Conservation (phyloP, 2,888 invertebrate species). For the Brachypalpus laphriformis region DNA sequence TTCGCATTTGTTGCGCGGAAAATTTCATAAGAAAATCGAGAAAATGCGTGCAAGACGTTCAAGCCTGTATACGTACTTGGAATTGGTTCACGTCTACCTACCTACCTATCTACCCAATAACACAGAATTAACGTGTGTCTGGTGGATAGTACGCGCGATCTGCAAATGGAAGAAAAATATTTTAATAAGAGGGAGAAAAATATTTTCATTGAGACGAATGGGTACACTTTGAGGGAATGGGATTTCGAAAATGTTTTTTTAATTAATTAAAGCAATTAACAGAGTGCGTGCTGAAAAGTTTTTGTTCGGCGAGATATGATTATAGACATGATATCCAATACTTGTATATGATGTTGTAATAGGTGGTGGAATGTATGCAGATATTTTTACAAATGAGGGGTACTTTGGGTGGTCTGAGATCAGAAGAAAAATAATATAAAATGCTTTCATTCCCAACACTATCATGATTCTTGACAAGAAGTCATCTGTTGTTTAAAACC, state of each 20-base stretch:
- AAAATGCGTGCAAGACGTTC: slow-evolving; percentile 44
- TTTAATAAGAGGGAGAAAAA: slow-evolving; percentile 13
- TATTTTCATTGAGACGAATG: background rate
- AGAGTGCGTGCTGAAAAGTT: slow-evolving; percentile 9
- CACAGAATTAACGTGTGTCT: slow-evolving; percentile 7
- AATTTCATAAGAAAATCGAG: slow-evolving; percentile 41
- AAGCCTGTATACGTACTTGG: slow-evolving; percentile 10
- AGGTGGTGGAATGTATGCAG: slow-evolving; percentile 4
- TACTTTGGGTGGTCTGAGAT: slow-evolving; percentile 17
- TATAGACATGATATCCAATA: background rate
- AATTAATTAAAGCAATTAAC: slow-evolving; percentile 56
- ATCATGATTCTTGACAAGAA: too few relatives aligned
- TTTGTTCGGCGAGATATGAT: background rate
- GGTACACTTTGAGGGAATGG: slow-evolving; percentile 26
- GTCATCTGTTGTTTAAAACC: too few relatives aligned
- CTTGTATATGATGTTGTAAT: slow-evolving; percentile 31
- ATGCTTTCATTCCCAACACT: too few relatives aligned
- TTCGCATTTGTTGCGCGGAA: slow-evolving; percentile 28
- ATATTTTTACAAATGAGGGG: background rate
- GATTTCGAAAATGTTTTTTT: slow-evolving; percentile 38
- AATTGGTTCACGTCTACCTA: slow-evolving; percentile 47
- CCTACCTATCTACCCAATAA: slow-evolving; percentile 29
- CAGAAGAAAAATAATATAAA: too few relatives aligned
- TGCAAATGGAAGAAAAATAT: background rate
- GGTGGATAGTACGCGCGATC: background rate